phyloP scores from a whole-genome alignment of 2,113 vertebrate species.

The Ursus arctos region DNA sequence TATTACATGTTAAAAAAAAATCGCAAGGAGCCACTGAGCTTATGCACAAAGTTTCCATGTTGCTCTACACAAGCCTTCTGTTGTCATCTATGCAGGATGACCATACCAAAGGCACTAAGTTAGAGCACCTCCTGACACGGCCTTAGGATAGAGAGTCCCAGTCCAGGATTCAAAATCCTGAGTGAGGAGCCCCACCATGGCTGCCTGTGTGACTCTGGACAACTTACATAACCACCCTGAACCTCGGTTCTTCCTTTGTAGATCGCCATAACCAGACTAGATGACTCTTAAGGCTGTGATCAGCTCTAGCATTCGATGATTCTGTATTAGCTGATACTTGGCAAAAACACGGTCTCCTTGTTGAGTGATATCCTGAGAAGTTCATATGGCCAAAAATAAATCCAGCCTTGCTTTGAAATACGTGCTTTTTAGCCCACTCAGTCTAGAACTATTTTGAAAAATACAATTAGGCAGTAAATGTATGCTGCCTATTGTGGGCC shows the following conservation, averaged over 20 bases:
- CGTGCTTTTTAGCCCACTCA: background rate
- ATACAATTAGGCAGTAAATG: background rate
- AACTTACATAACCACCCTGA: background rate
- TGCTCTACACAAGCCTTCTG: background rate
- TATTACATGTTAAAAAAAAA: slow-evolving; percentile 48
- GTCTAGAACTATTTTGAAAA: background rate
- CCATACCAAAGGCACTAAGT: background rate
- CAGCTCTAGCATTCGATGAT: background rate
- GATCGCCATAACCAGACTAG: background rate
- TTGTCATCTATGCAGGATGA: background rate
- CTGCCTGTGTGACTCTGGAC: background rate
- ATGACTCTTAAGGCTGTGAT: background rate
- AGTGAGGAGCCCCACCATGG: background rate
- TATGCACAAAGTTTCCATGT: background rate
- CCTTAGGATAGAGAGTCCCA: background rate
- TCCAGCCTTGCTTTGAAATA: background rate
- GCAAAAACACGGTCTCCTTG: background rate
- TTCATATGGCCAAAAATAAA: background rate
- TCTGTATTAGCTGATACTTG: background rate
- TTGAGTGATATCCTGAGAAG: background rate
- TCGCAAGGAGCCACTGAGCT: background rate
- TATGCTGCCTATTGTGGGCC: background rate
- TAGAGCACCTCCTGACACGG: background rate
- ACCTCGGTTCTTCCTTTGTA: background rate
- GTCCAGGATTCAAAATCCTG: background rate